Conservation (phyloP, 2,797 vertebrate species). For the Cyprinodon diabolis region DNA sequence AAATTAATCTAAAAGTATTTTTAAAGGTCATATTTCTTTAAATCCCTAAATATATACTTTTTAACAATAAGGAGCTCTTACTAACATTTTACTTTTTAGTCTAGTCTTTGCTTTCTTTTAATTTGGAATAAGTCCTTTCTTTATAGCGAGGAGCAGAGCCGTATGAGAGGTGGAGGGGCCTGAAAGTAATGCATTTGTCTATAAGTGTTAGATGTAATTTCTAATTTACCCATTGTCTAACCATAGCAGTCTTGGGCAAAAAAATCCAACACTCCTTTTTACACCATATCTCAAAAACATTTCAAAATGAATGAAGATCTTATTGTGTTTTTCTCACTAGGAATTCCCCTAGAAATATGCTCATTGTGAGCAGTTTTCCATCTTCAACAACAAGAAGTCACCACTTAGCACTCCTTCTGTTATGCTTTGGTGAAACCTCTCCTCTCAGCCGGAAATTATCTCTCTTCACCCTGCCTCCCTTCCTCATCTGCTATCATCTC, state of each 20-base stretch:
- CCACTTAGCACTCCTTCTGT: slow-evolving; percentile 12
- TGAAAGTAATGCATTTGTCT: slow-evolving; percentile 35
- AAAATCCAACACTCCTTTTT: slow-evolving; percentile 23
- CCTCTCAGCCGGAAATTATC: slow-evolving; percentile 9
- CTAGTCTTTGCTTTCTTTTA: slow-evolving; percentile 21
- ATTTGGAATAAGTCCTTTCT: slow-evolving; percentile 35
- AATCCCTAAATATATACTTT: background rate
- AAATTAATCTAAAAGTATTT: background rate
- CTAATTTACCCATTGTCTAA: slow-evolving; percentile 30
- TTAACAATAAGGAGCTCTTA: slow-evolving; percentile 3
- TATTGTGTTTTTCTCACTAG: slow-evolving; percentile 10
- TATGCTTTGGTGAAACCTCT: slow-evolving; percentile 21
- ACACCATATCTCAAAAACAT: slow-evolving; percentile 12
- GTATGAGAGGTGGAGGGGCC: slow-evolving; percentile 18
- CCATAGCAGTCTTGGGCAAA: slow-evolving; percentile 17
- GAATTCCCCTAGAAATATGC: background rate
- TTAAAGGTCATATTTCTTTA: background rate
- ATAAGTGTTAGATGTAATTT: slow-evolving; percentile 32
- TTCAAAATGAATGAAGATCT: slow-evolving; percentile 30
- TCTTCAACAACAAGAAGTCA: slow-evolving; percentile 22
- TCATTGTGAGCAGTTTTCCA: slow-evolving; percentile 11
- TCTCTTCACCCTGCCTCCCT: background rate
- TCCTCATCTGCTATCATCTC: slow-evolving; percentile 48
- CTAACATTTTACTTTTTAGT: slow-evolving; percentile 11
- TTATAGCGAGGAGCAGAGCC: slow-evolving; percentile 40